Percentiles rank a stretch among this genome's conserved stretches.
Evolutionary conservation across 2,888 invertebrate genomes (phyloP).

Genomic region (Ryuthela nishihirai): DNA sequence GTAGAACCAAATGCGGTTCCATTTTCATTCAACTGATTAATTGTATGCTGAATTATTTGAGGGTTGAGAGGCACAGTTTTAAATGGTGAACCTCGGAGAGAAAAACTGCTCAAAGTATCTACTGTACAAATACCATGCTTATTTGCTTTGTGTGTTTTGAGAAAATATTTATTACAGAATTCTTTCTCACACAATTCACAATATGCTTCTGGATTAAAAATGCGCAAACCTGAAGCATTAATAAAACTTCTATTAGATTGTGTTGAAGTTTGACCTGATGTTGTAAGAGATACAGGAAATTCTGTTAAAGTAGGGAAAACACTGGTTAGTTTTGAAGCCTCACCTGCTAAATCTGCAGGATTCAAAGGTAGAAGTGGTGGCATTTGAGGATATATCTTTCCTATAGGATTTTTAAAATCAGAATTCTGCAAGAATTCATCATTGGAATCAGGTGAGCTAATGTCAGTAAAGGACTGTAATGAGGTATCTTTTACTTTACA

Average conservation of each 20-base stretch:
- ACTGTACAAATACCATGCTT: slow-evolving; percentile 89
- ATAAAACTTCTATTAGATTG: slow-evolving; percentile 31
- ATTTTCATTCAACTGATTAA: slow-evolving; percentile 29
- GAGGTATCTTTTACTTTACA: slow-evolving; percentile 18
- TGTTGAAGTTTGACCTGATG: slow-evolving; percentile 23
- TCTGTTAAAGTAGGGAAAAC: slow-evolving; percentile 26
- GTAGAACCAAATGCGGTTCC: slow-evolving; percentile 29
- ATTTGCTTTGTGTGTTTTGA: slow-evolving; percentile 96
- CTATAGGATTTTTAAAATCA: slow-evolving; percentile 27
- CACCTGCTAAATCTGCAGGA: slow-evolving; percentile 20
- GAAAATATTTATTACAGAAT: slow-evolving; percentile 97
- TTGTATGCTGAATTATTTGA: slow-evolving; percentile 16
- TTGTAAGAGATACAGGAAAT: slow-evolving; percentile 35
- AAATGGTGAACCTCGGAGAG: slow-evolving; percentile 11
- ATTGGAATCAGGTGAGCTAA: slow-evolving; percentile 24
- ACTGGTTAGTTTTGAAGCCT: slow-evolving; percentile 11
- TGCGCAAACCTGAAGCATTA: slow-evolving; percentile 54
- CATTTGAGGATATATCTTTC: slow-evolving; percentile 36
- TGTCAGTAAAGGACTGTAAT: slow-evolving; percentile 23
- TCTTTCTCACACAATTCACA: slow-evolving; percentile 97
- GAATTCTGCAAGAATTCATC: slow-evolving; percentile 10
- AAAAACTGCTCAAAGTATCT: slow-evolving; percentile 40
- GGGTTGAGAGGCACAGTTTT: slow-evolving; percentile 25
- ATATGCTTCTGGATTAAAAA: slow-evolving; percentile 97
- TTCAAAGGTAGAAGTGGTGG: slow-evolving; percentile 37